Base-by-base conservation (phyloP, 2,888 invertebrate genomes). In the Clistopyga incitator region DNA sequence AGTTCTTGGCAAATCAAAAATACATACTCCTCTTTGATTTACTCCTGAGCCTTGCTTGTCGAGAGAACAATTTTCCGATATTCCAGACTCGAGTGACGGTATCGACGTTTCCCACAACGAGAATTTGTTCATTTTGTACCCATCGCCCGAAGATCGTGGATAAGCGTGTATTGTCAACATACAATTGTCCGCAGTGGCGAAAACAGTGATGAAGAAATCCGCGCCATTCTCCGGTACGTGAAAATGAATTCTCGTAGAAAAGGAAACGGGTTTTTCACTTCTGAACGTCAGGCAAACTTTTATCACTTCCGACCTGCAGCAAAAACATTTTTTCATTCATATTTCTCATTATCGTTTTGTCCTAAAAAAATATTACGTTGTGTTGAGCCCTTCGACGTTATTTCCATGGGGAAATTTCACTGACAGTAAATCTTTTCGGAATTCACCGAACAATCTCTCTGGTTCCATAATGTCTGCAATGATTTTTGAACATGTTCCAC, bases 151-250 rank as follows among this genome's bases (percentile, higher is more conserved):
- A 3, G 81, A 67, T 23, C 56, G 61, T n/a, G 85, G 20, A 78
- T 89, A 88, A 1, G 88, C 85, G 56, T 93, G 90, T 15, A 90
- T 92, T 0, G 93, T 91, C 34, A 93, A 70, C 18, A 91, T 84
- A 80, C 91, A 91, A 70, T 93, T 92, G 78, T 93, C 93, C 3
- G 91, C 89, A 15, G 88, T 87, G 0, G 87, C 91, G 25, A 86
- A 86, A 20, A 92, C 70, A 0, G 15, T 80, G 1, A 91, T 64
- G 4, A 65, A 64, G 20, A 79, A 85, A 54, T 42, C 45, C 4
- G 82, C 76, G 6, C 82, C 23, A 11, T 86, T 79, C n/a, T 74
- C 68, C 10, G 84, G 64, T 29, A 88, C 87, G 6, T 50, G 71
- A 61, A 92, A 90, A 38, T 85, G 67, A 13, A 90, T 23, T n/a